Percentiles rank a stretch among this genome's conserved stretches.
These are phyloP conservation scores for Spinus pinus DNA, from an alignment of 2,797 vertebrate species.

Conservation along the genomic window DNA sequence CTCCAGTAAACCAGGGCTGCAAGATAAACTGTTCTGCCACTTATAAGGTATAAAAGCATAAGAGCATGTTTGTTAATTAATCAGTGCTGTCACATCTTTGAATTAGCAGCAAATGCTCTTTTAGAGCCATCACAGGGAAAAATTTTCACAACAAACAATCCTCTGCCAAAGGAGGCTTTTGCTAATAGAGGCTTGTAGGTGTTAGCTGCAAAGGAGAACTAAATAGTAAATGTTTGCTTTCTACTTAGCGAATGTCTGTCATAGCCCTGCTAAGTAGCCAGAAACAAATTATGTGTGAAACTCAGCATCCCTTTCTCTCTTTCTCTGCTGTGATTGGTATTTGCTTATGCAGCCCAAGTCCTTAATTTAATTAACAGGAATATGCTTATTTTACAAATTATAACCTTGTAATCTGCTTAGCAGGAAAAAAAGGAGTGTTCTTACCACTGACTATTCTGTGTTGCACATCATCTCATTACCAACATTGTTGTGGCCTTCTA, in stretches of 20 bases:
- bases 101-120: neutral
- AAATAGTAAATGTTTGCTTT: slow-evolving; percentile 30
- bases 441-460: neutral
- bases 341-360: slow-evolving; percentile 60
- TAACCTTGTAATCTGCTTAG: slow-evolving; percentile 65
- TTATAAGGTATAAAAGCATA: neutral
- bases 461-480: neutral
- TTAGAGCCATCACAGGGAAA: neutral
- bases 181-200: neutral
- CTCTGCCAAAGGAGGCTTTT: slow-evolving; percentile 1
- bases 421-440: slow-evolving; percentile 8
- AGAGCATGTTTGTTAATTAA: neutral
- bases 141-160: neutral
- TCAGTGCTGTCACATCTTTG: neutral
- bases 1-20: neutral
- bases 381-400: slow-evolving; percentile 72
- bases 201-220: slow-evolving; percentile 17
- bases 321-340: slow-evolving; percentile 27
- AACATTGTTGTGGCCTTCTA: neutral
- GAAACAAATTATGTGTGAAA: slow-evolving; percentile 72
- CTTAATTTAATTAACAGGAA: slow-evolving; percentile 72
- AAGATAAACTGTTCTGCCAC: neutral
- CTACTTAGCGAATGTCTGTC: slow-evolving; percentile 43
- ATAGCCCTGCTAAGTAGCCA: slow-evolving; percentile 38
- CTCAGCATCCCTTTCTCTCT: slow-evolving; percentile 5